Evolutionary conservation across 1,140 invertebrate genomes (phyloP), one percentile per base, ranked within the genome.

Genomic region (Eufriesea mexicana): DNA sequence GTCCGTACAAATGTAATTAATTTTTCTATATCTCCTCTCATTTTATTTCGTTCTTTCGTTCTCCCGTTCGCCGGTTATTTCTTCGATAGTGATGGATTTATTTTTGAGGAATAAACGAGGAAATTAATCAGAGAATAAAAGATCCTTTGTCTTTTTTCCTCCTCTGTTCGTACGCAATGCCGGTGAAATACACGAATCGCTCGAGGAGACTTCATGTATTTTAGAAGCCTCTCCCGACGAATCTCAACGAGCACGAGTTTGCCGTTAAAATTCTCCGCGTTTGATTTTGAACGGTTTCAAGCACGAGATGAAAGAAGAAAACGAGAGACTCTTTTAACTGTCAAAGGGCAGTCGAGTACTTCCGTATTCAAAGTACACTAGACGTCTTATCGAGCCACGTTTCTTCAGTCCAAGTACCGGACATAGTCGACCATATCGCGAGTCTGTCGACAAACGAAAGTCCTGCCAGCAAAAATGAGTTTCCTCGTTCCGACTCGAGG

Each of bases 341-440:
- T 70, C 68, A 64, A 42, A 28, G 54, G 70, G 42, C 18, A 57
- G n/a, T 12, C 57, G 28, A 55, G 28, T 20, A 70, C 18, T 76
- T 70, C 57, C 59, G 28, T 54, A 61, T 75, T 85, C 70, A 59
- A 76, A 86, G 28, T 62, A 73, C 57, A 70, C 75, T 76, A 86
- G 85, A 28, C 72, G 45, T 54, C 70, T 73, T 75, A 62, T 85
- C 66, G 78, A 85, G 84, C 57, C 62, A 74, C 62, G 85, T 83
- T 75, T 85, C 64, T 75, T 85, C 64, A 86, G 55, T 49, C 73
- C 25, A 62, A 62, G 78, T 86, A 83, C 71, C 54, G 47, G 23
- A 59, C 71, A 75, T 68, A 74, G 25, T 57, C 70, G 59, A 67
- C 66, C 81, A 55, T 83, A 75, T 77, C 70, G 55, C 68, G 54